Evolutionary conservation across 2,888 invertebrate genomes (phyloP).

Genomic region (Eupsilia transversa): DNA sequence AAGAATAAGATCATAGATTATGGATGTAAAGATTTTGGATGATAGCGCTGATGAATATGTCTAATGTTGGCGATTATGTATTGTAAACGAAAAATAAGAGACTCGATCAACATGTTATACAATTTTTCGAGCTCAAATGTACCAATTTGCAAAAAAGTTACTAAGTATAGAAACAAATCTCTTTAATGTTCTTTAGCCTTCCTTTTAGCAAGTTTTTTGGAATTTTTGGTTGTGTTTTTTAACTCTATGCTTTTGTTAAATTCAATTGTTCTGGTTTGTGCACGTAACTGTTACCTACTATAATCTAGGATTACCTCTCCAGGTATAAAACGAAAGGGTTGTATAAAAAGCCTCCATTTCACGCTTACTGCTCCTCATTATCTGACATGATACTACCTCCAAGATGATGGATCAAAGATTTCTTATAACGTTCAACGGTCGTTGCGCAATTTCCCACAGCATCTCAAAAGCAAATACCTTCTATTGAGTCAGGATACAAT

Average conservation of each 20-base stretch:
- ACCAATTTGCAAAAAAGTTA: not conserved
- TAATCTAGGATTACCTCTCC: constrained; percentile 76
- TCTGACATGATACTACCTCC: constrained; percentile 78
- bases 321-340: constrained; percentile 80
- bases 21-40: constrained; percentile 67
- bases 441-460: constrained; percentile 90
- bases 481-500: constrained; percentile 87
- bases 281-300: constrained; percentile 63
- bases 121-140: not conserved
- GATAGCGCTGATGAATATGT: constrained; percentile 43
- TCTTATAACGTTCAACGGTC: constrained; percentile 78
- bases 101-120: not conserved
- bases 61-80: constrained; percentile 7
- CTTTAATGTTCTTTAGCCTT: not conserved
- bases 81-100: not conserved
- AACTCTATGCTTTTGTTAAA: constrained; percentile 4
- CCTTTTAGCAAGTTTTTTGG: constrained; percentile 1
- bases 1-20: constrained; percentile 71
- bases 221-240: constrained; percentile 4
- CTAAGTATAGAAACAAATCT: not conserved
- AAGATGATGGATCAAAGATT: constrained; percentile 78
- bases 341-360: constrained; percentile 73
- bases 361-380: constrained; percentile 75
- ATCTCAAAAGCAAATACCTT: constrained; percentile 87
- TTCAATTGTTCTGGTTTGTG: constrained; percentile 61